Percentiles rank a stretch among this genome's conserved stretches.
phyloP scores from a whole-genome alignment of 1,140 invertebrate species.

The Trissolcus basalis region DNA sequence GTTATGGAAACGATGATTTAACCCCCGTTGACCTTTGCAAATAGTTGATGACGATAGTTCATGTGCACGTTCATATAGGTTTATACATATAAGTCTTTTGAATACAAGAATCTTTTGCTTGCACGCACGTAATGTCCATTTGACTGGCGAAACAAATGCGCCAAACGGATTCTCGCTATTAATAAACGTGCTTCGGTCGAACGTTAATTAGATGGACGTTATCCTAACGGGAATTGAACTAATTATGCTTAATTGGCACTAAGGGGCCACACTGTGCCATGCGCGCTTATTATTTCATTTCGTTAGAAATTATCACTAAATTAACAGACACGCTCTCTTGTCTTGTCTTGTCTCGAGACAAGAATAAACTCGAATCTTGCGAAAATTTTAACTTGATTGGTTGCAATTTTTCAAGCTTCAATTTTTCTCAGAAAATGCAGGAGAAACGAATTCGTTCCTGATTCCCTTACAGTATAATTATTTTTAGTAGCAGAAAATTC shows the following conservation, averaged over 20 bases:
- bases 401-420: too few species aligned
- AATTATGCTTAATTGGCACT: slow-evolving; percentile 73
- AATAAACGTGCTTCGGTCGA: slow-evolving; percentile 68
- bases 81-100: too few species aligned
- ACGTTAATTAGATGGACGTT: slow-evolving; percentile 73
- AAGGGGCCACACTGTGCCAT: slow-evolving; percentile 49
- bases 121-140: slow-evolving; percentile 7
- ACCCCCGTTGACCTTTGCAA: slow-evolving; percentile 69
- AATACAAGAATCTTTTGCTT: slow-evolving; percentile 47
- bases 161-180: slow-evolving; percentile 56
- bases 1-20: slow-evolving; percentile 67
- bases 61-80: slow-evolving; percentile 14
- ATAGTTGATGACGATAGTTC: slow-evolving; percentile 24
- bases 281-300: slow-evolving; percentile 63
- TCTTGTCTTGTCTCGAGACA: slow-evolving; percentile 14
- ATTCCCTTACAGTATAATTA: too few species aligned
- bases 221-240: slow-evolving; percentile 69
- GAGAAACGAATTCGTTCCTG: too few species aligned
- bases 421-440: too few species aligned
- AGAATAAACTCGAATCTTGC: slow-evolving; percentile 23
- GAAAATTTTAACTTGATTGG: too few species aligned
- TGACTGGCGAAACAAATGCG: slow-evolving; percentile 13
- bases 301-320: slow-evolving; percentile 38
- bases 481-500: too few species aligned
- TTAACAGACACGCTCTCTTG: slow-evolving; percentile 27